Evolutionary conservation across 1,140 invertebrate species (phyloP).

Genomic region (Ectropis grisescens): DNA sequence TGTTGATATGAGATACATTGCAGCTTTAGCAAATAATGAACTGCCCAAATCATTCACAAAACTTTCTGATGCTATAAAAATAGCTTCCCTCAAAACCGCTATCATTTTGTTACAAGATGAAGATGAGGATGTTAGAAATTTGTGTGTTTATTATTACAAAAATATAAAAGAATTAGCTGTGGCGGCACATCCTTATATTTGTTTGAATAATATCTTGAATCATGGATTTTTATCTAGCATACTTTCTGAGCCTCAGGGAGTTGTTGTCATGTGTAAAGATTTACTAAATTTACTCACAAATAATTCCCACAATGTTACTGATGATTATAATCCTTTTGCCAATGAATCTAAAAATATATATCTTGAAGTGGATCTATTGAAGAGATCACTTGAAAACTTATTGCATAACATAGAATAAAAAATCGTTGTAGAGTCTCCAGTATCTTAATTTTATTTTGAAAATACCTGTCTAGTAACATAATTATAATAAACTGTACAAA

Average conservation of each 20-base stretch:
- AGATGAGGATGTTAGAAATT: slow-evolving; percentile 50
- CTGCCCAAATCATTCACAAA: slow-evolving; percentile 24
- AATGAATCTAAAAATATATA: slow-evolving; percentile 58
- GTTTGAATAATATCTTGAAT: slow-evolving; percentile 39
- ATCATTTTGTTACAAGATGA: slow-evolving; percentile 60
- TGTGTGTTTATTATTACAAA: slow-evolving; percentile 35
- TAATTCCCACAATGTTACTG: slow-evolving; percentile 8
- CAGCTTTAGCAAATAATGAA: slow-evolving; percentile 49
- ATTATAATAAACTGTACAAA: too few relatives aligned
- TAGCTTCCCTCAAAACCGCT: slow-evolving; percentile 37
- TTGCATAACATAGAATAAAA: slow-evolving; percentile 15
- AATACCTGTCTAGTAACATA: background rate
- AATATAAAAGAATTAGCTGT: slow-evolving; percentile 18
- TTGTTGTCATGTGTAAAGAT: slow-evolving; percentile 22
- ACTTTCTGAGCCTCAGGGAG: slow-evolving; percentile 20
- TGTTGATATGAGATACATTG: slow-evolving; percentile 46
- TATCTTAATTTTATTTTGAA: background rate
- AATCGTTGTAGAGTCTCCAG: background rate
- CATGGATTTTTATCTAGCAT: slow-evolving; percentile 25
- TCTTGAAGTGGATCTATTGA: slow-evolving; percentile 37
- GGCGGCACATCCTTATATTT: slow-evolving; percentile 37
- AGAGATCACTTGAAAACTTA: slow-evolving; percentile 23
- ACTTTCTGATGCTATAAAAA: slow-evolving; percentile 32
- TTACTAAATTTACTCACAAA: slow-evolving; percentile 18
- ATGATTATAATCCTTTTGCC: slow-evolving; percentile 53